Evolutionary conservation across 37 sponge, comb jelly and placozoan genomes (phyloP), one percentile per base, ranked within the genome.

Genomic region (Ephydatia muelleri): DNA sequence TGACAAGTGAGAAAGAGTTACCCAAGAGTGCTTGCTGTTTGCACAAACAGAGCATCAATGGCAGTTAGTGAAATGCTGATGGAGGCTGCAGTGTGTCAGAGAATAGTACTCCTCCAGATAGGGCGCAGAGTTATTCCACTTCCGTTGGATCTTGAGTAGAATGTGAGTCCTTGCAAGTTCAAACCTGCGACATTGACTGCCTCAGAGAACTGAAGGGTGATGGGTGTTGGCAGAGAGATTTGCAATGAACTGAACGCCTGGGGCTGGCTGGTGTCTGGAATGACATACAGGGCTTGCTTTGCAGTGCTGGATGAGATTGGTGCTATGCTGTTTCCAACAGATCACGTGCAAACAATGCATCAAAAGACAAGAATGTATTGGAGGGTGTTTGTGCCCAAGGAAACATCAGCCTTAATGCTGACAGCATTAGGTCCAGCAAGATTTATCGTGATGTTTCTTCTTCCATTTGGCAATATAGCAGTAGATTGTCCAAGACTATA

Each of bases 361-460:
- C 65, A 14, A 94, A 23, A 29, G 75, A 19, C 26, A 94, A 28
- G 76, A 39, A 94, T n/a, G 97, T 94, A 78, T 93, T 85, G 68
- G 67, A n/a, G 5, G n/a, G 33, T 19, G 2, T 80, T 67, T 32
- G 84, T 90, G 23, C 82, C 95, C 6, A 97, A 69, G 30, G 27
- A 67, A 35, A 83, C 13, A 35, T 93, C 49, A 40, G 91, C 93
- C 70, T 97, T 97, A 36, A 94, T 85, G 16, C 83, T 85, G 73
- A 81, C 91, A n/a, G 92, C 92, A 93, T 96, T 92, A 70, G 25
- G 49, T 38, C 93, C 94, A 81, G 87, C 84, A n/a, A 96, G 90
- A 77, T 96, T 87, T 57, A 96, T 84, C 39, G 87, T 88, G 6
- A 96, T 27, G 27, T 79, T 66, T 14, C 89, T n/a, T n/a, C n/a